Percentiles rank a stretch among this genome's conserved stretches.
Conservation (phyloP, 2,888 invertebrate genomes). For the Tiphia femorata region DNA sequence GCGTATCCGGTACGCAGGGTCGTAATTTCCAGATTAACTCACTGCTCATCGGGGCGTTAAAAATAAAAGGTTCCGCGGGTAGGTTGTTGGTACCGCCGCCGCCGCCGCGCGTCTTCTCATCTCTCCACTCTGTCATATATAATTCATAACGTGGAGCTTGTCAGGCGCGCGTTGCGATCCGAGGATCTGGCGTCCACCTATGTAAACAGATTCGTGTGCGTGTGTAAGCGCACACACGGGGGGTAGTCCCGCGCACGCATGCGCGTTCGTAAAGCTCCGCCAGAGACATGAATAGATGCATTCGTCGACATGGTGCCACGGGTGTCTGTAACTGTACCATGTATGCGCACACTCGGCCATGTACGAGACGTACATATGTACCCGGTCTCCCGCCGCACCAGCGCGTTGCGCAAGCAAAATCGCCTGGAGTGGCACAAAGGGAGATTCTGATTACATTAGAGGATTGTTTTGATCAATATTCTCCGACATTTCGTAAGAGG, state of each 20-base stretch:
- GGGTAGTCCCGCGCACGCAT: conserved; percentile 1
- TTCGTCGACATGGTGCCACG: background rate
- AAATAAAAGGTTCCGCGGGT: too few species aligned
- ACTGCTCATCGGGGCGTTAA: too few species aligned
- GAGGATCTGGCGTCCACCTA: conserved; percentile 8
- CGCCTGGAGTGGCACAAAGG: too few species aligned
- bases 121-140: conserved; percentile 16
- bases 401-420: too few species aligned
- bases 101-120: background rate
- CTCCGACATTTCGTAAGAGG: too few species aligned
- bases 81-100: conserved; percentile 11
- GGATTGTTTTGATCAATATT: too few species aligned
- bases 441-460: too few species aligned
- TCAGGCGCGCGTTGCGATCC: conserved; percentile 8
- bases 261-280: background rate
- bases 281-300: too few species aligned
- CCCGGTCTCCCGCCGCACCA: too few species aligned
- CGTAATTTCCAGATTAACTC: too few species aligned
- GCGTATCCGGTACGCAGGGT: too few species aligned
- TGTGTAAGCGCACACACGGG: conserved; percentile 2
- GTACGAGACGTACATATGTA: too few species aligned
- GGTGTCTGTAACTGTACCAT: conserved; percentile 1
- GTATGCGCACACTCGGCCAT: background rate
- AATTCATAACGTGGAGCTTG: conserved; percentile 22
- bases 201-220: conserved; percentile 7